Evolutionary conservation across 2,888 invertebrate species (phyloP).

Genomic region (Prosopocoilus inquinatus): DNA sequence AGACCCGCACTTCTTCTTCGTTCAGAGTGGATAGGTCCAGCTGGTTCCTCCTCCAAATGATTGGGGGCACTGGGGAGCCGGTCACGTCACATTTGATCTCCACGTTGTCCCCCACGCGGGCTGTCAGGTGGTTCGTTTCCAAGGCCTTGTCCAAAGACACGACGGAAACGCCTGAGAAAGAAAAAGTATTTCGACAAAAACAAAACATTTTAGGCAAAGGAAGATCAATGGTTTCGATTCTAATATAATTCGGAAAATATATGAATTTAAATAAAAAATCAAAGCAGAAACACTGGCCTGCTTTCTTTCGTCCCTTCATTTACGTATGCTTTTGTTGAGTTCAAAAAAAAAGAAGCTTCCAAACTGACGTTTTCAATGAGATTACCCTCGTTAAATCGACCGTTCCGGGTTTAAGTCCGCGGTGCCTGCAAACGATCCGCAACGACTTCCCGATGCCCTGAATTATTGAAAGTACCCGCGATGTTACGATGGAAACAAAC

Average conservation of each 20-base stretch:
- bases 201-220: too few species aligned
- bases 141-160: conserved; percentile 70
- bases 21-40: conserved; percentile 62
- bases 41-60: conserved; percentile 69
- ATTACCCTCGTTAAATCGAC: too few species aligned
- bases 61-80: conserved; percentile 66
- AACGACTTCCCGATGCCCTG: background rate
- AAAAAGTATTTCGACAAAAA: background rate
- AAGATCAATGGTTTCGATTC: too few species aligned
- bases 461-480: conserved; percentile 1
- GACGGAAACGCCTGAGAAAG: conserved; percentile 62
- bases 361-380: too few species aligned
- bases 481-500: background rate
- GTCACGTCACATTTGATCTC: conserved; percentile 76
- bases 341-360: too few species aligned
- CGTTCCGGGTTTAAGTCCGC: background rate
- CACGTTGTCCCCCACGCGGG: conserved; percentile 72
- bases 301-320: too few species aligned
- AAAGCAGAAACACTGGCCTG: too few species aligned
- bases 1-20: conserved; percentile 65
- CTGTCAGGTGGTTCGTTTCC: conserved; percentile 67
- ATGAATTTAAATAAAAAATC: too few species aligned
- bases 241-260: too few species aligned
- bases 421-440: background rate
- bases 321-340: too few species aligned